Evolutionary conservation across 2,113 vertebrate species (phyloP).

Genomic region (Aspiorhynchus laticeps): DNA sequence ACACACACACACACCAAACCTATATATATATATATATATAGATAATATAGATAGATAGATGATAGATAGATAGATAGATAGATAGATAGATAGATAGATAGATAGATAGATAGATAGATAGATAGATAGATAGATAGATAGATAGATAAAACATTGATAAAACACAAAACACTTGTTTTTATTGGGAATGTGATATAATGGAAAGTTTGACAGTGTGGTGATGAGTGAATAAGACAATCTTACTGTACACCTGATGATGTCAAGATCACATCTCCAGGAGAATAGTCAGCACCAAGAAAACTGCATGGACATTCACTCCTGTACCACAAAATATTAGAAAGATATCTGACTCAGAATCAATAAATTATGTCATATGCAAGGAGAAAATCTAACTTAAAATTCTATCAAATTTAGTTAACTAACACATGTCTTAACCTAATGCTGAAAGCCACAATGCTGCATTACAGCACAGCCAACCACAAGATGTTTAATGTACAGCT

Average conservation of each 20-base stretch:
- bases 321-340: background rate
- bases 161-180: background rate
- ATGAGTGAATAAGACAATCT: conserved; percentile 63
- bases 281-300: conserved; percentile 87
- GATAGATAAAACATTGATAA: no score
- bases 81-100: no score
- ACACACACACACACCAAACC: no score
- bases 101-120: no score
- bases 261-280: conserved; percentile 87
- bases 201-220: background rate
- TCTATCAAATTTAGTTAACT: background rate
- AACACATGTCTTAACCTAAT: background rate
- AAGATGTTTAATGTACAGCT: background rate
- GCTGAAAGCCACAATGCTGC: background rate
- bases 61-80: no score
- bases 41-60: no score
- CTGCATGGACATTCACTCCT: conserved; percentile 92
- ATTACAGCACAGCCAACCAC: background rate
- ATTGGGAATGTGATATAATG: background rate
- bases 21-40: background rate
- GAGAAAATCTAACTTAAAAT: background rate
- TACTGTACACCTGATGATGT: conserved; percentile 93
- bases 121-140: no score
- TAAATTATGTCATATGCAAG: background rate
- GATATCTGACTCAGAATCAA: background rate